Base-by-base conservation (phyloP, 2,888 invertebrate genomes). In the Rhogogaster chlorosoma region DNA sequence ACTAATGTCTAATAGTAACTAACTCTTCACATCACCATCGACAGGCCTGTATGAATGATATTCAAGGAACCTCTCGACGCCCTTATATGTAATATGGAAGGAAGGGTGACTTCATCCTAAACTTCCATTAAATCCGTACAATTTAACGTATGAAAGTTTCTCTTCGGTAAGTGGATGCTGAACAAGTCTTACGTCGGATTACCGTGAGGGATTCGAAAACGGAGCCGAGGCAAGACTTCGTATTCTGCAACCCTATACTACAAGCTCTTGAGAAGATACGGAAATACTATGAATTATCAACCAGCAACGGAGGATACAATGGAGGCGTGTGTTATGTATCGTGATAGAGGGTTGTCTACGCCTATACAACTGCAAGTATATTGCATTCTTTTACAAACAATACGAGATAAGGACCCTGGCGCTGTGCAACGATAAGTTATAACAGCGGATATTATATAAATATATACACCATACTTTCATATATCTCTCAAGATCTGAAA, bases 101-200 rank as follows among this genome's bases (percentile, higher is more conserved):
- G 4, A 26, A 45, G 75, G 10, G 45, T 45, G 45, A 15, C 45
- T 45, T 75, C 26, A 15, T 15, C 49, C 32, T 10, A 32, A 53
- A 29, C 53, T 49, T 4, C 29, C 29, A 45, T 29, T 32, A n/a
- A 61, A 61, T 61, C 26, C 22, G 38, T n/a, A 15, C 61, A 6
- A 38, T 57, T 38, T 38, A 38, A 80, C 80, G 38, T n/a, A 38
- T 26, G 22, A 57, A 57, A 80, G 61, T 80, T 80, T 61, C 36
- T 61, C 29, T 38, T 38, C 5, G 32, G 53, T 78, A 57, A 78
- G 57, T 80, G 61, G n/a, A 73, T 22, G 42, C 15, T 29, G 22
- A 22, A 45, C 75, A 42, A 75, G 75, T 75, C 38, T 49, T 75
- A 57, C 53, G 18, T 53, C 10, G 78, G 78, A 78, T 78, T 78